phyloP scores from a whole-genome alignment of 1,140 invertebrate genomes.

The Caenorhabditis latens region DNA sequence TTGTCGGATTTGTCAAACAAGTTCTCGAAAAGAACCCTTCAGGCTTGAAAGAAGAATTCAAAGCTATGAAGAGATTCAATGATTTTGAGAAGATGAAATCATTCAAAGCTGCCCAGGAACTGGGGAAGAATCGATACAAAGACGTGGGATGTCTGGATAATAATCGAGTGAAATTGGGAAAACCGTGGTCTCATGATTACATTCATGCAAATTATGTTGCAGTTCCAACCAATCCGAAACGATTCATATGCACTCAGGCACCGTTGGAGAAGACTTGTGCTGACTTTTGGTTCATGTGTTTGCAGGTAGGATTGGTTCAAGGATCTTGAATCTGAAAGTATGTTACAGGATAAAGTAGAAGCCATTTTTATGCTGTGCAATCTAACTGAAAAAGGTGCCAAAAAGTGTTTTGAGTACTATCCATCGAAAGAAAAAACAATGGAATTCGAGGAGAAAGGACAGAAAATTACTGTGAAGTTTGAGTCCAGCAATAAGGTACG shows the following conservation, averaged over 20 bases:
- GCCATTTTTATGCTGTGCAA: conserved; percentile 54
- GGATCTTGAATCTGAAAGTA: neutral
- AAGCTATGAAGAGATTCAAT: conserved; percentile 3
- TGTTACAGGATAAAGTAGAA: conserved; percentile 2
- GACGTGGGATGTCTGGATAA: conserved; percentile 59
- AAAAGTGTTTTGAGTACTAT: conserved; percentile 64
- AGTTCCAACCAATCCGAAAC: neutral
- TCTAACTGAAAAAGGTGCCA: conserved; percentile 53
- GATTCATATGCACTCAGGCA: conserved; percentile 54
- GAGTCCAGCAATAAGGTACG: neutral
- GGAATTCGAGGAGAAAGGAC: conserved; percentile 24
- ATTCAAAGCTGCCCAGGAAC: neutral
- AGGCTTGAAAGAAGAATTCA: neutral
- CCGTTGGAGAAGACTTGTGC: neutral
- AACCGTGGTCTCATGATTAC: conserved; percentile 26
- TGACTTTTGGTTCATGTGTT: conserved; percentile 56
- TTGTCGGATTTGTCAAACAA: conserved; percentile 2
- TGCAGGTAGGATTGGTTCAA: conserved; percentile 9
- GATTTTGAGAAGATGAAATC: conserved; percentile 39
- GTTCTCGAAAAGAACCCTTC: neutral
- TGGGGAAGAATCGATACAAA: conserved; percentile 57
- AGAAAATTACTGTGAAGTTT: conserved; percentile 5
- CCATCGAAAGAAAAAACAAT: conserved; percentile 23
- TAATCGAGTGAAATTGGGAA: conserved; percentile 39
- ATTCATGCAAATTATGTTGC: conserved; percentile 52